A percentile compares a stretch with the other conserved stretches of the same genome.
Conservation (phyloP, 2,113 vertebrate genomes). For the Copsychus sechellarum region DNA sequence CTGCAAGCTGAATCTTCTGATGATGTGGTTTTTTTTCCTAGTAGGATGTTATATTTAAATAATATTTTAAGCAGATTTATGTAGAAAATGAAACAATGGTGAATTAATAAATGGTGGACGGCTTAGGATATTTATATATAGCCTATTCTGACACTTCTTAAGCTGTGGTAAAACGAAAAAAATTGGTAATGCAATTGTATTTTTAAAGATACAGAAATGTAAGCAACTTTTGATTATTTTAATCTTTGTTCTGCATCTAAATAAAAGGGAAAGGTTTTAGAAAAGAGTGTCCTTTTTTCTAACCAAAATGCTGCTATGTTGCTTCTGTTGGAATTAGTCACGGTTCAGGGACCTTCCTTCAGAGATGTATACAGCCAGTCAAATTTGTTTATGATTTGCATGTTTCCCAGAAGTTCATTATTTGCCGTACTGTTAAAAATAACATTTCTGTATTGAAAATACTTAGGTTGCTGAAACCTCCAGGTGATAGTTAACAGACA, state of each 20-base stretch:
- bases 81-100: background rate
- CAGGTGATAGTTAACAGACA: background rate
- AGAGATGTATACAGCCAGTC: background rate
- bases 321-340: background rate
- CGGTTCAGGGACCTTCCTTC: background rate
- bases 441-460: background rate
- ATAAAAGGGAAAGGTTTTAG: background rate
- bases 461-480: background rate
- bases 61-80: background rate
- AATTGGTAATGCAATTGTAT: background rate
- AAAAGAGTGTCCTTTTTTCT: background rate
- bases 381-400: background rate
- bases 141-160: background rate
- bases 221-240: background rate
- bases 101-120: background rate
- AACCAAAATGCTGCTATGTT: background rate
- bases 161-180: background rate
- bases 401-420: background rate
- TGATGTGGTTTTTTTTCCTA: background rate
- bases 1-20: background rate
- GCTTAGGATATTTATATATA: conserved; percentile 15
- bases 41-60: background rate
- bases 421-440: background rate
- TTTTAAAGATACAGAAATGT: background rate
- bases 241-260: background rate